Conservation (phyloP, 2,113 vertebrate species). For the Caranx melampygus region DNA sequence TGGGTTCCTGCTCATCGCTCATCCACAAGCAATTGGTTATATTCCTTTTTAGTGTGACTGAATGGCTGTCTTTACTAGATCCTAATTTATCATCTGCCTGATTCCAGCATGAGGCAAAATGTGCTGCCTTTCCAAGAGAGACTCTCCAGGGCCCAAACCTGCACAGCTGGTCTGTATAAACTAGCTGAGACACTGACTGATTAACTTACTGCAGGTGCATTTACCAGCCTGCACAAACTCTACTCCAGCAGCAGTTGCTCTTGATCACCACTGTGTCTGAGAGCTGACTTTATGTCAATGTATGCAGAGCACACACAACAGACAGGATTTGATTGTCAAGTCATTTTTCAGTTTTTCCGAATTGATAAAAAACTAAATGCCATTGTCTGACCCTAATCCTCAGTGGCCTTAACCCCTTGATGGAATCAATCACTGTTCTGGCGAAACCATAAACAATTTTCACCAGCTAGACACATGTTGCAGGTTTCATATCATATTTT, state of each 20-base stretch:
- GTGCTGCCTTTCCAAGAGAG: conserved; percentile 46
- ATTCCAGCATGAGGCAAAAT: conserved; percentile 30
- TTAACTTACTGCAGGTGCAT: conserved; percentile 71
- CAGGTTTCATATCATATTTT: too few relatives aligned
- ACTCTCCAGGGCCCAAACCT: conserved; percentile 50
- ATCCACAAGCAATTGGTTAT: conserved; percentile 59
- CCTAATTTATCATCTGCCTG: conserved; percentile 62
- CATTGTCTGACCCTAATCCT: too few relatives aligned
- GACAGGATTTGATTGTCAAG: not conserved
- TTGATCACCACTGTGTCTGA: conserved; percentile 44
- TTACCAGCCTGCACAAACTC: conserved; percentile 21
- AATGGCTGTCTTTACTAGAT: conserved; percentile 61
- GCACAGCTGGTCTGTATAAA: conserved; percentile 71
- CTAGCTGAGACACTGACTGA: conserved; percentile 64
- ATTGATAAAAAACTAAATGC: too few relatives aligned
- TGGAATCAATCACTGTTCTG: too few relatives aligned
- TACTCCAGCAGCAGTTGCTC: conserved; percentile 39
- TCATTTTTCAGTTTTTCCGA: too few relatives aligned
- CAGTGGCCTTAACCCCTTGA: too few relatives aligned
- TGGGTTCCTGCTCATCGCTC: conserved; percentile 55
- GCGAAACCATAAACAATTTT: too few relatives aligned
- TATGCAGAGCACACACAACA: conserved; percentile 8
- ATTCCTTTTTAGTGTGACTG: conserved; percentile 55
- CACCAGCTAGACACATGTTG: too few relatives aligned
- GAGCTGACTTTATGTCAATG: conserved; percentile 26